phyloP scores from a whole-genome alignment of 2,797 vertebrate genomes.

The Lates japonicus region DNA sequence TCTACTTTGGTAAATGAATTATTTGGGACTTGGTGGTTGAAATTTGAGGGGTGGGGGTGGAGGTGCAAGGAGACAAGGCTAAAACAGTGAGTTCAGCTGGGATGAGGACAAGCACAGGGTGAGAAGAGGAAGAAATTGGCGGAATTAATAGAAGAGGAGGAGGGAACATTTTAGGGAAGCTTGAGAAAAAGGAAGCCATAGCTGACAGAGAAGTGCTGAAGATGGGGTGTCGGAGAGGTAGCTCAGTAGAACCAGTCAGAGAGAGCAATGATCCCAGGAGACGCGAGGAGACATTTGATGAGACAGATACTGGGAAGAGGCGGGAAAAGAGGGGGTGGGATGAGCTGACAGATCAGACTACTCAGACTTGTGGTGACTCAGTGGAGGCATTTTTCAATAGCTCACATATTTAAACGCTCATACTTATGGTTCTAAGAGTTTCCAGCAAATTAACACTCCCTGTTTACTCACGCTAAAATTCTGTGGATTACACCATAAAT shows the following conservation, averaged over 20 bases:
- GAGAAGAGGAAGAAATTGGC: not conserved
- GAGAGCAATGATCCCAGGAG: conserved; percentile 42
- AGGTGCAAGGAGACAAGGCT: not conserved
- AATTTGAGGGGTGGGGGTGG: no score
- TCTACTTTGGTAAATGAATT: no score
- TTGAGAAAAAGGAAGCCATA: conserved; percentile 20
- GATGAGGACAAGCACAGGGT: conserved; percentile 1
- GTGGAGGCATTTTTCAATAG: conserved; percentile 63
- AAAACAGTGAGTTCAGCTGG: conserved; percentile 15
- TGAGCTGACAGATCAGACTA: conserved; percentile 42
- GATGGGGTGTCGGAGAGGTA: conserved; percentile 30
- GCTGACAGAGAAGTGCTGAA: conserved; percentile 19
- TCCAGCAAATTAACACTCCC: conserved; percentile 45
- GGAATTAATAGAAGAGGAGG: conserved; percentile 18
- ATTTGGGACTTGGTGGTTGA: not conserved
- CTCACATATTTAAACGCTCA: conserved; percentile 34
- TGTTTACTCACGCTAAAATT: conserved; percentile 47
- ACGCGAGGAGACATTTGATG: conserved; percentile 57
- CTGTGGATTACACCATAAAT: conserved; percentile 37
- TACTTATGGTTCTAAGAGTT: conserved; percentile 45
- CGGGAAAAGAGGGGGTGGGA: conserved; percentile 34
- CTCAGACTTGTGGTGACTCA: conserved; percentile 59
- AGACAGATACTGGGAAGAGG: conserved; percentile 47
- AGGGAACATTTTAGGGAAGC: not conserved
- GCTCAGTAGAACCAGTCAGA: conserved; percentile 35